These are phyloP conservation scores for Parus major DNA, from an alignment of 2,113 vertebrate species.

Conservation along the genomic window DNA sequence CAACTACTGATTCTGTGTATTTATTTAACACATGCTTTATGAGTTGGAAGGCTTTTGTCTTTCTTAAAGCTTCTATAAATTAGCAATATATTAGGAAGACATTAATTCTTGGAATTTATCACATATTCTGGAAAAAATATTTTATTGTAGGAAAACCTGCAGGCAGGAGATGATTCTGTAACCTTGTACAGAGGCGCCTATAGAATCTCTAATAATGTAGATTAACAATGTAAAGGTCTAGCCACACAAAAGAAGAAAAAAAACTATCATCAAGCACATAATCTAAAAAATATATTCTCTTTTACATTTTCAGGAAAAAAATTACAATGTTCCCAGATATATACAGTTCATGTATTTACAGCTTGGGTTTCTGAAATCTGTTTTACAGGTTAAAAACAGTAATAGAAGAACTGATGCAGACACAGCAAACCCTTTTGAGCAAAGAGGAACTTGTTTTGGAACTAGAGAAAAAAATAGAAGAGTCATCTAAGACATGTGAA, in stretches of 20 bases:
- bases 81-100: background rate
- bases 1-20: background rate
- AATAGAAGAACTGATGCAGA: slow-evolving; percentile 86
- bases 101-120: background rate
- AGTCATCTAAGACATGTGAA: slow-evolving; percentile 82
- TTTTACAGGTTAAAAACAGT: slow-evolving; percentile 86
- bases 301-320: background rate
- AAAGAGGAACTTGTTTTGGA: slow-evolving; percentile 89
- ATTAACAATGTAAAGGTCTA: background rate
- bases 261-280: too few species aligned
- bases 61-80: background rate
- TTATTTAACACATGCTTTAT: background rate
- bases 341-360: background rate
- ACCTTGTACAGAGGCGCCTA: background rate
- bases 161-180: background rate
- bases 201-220: background rate
- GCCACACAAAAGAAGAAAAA: background rate
- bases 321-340: background rate
- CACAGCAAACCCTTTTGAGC: slow-evolving; percentile 86
- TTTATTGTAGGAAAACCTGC: background rate
- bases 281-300: background rate
- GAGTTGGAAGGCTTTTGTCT: background rate
- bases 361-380: background rate
- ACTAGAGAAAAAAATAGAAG: slow-evolving; percentile 87
- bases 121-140: background rate